Percentiles rank a stretch among this genome's conserved stretches.
Evolutionary conservation across 2,888 invertebrate genomes (phyloP).

Genomic region (Bruchidius siliquastri): DNA sequence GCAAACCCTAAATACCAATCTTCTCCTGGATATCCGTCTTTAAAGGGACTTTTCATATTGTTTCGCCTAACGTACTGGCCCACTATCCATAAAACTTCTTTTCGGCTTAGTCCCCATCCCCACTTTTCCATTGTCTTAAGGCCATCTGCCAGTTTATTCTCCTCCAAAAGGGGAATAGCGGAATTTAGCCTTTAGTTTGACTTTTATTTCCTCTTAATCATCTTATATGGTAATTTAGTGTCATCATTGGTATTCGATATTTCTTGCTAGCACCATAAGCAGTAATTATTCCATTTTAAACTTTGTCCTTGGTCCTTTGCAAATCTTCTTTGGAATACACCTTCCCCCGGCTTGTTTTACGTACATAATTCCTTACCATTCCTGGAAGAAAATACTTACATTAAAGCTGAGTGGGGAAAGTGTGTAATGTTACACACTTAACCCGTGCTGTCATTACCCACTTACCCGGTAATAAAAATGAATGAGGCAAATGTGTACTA

Average conservation of each 20-base stretch:
- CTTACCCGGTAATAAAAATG: too few species aligned
- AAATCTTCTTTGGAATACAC: too few species aligned
- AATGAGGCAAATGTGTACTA: too few species aligned
- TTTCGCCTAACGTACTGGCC: not conserved
- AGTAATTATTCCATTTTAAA: too few species aligned
- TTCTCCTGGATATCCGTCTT: conserved; percentile 4
- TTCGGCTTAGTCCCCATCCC: conserved; percentile 2
- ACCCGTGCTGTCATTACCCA: too few species aligned
- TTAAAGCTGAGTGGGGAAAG: too few species aligned
- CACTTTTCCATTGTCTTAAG: conserved; percentile 1
- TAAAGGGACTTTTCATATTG: conserved; percentile 4
- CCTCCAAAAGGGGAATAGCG: not conserved
- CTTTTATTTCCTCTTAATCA: not conserved
- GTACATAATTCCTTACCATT: too few species aligned
- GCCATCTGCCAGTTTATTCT: not conserved
- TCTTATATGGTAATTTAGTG: not conserved
- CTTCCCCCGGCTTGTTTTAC: too few species aligned
- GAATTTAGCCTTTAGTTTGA: not conserved
- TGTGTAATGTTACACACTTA: too few species aligned
- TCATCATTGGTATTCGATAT: not conserved
- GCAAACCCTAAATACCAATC: conserved; percentile 4
- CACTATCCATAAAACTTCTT: conserved; percentile 3
- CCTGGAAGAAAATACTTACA: too few species aligned
- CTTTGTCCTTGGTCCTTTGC: too few species aligned
- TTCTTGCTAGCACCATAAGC: not conserved